Evolutionary conservation across 2,888 invertebrate species (phyloP).

Genomic region (Parnassius smintheus): DNA sequence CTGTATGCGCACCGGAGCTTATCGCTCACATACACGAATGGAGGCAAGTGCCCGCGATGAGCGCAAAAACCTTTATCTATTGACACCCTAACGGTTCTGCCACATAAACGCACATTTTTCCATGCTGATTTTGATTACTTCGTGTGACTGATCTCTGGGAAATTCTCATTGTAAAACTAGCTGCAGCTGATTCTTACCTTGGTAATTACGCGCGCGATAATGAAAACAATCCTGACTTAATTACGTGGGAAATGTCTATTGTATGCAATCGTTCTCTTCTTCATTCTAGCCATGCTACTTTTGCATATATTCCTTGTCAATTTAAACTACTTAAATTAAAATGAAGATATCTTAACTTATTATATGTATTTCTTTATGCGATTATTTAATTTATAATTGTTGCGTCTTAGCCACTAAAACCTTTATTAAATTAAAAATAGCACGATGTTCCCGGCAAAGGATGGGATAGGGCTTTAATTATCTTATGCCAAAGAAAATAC

Average conservation of each 20-base stretch:
- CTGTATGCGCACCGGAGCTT: conserved; percentile 66
- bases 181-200: conserved; percentile 15
- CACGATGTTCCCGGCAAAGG: conserved; percentile 31
- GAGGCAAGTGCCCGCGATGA: conserved; percentile 53
- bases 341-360: no score
- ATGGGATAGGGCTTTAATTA: conserved; percentile 40
- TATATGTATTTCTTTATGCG: background rate
- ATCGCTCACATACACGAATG: conserved; percentile 66
- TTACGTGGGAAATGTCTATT: conserved; percentile 26
- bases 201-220: conserved; percentile 19
- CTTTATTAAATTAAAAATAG: conserved; percentile 19
- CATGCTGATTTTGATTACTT: conserved; percentile 43
- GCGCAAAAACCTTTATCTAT: conserved; percentile 62
- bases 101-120: conserved; percentile 54
- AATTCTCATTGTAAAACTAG: conserved; percentile 17
- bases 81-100: conserved; percentile 56
- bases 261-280: conserved; percentile 19
- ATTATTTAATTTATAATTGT: background rate
- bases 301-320: background rate
- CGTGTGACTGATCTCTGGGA: conserved; percentile 25
- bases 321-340: background rate
- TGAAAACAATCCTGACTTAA: conserved; percentile 19
- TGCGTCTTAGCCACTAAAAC: background rate
- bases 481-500: conserved; percentile 38
- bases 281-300: conserved; percentile 9